Percentiles rank a stretch among this genome's conserved stretches.
Conservation (phyloP, 2,797 vertebrate genomes). For the Pseudotriccus pelzelni region DNA sequence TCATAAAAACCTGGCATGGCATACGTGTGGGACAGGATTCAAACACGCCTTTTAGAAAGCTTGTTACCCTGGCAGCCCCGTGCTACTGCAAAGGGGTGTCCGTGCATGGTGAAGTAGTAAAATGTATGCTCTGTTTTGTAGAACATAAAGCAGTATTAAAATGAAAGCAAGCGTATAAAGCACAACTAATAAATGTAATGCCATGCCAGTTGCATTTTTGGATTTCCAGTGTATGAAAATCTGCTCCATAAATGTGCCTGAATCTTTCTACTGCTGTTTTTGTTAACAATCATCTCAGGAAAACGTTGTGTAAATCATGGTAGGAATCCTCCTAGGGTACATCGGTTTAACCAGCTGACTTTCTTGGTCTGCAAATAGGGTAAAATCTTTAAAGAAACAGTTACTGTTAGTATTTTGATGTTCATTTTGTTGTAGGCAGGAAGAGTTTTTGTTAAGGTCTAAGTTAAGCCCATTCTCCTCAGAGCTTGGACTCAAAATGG, state of each 20-base stretch:
- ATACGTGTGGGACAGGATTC: neutral
- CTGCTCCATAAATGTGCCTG: neutral
- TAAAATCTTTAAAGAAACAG: neutral
- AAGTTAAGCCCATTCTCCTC: neutral
- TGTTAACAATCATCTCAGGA: neutral
- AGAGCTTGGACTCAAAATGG: neutral
- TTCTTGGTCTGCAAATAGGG: neutral
- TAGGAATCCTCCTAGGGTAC: neutral
- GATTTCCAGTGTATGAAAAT: neutral
- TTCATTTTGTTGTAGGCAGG: neutral
- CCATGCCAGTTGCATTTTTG: neutral
- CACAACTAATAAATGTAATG: neutral
- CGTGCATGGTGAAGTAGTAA: neutral
- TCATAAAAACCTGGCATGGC: too few species aligned
- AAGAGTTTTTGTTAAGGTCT: neutral
- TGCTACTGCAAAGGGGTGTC: rapidly evolving
- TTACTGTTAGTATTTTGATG: neutral
- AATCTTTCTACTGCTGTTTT: neutral
- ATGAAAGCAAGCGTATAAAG: neutral
- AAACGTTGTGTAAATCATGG: neutral
- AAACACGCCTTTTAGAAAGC: rapidly evolving
- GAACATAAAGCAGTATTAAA: neutral
- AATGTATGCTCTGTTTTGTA: neutral
- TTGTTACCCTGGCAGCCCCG: rapidly evolving
- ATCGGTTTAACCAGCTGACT: neutral